Base-by-base conservation (phyloP, 2,888 invertebrate species). In the Acrocera orbiculus region DNA sequence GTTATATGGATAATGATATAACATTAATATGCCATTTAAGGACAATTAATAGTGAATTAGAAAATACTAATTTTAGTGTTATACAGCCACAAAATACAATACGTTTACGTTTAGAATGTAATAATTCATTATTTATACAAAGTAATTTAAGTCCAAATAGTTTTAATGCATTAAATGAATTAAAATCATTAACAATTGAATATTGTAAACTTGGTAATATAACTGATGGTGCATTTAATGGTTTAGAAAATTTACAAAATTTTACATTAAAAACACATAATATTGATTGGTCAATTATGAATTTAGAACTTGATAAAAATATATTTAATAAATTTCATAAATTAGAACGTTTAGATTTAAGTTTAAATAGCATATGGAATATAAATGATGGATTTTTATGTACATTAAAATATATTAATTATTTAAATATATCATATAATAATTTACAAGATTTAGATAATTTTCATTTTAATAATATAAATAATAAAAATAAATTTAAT, bases 321-420 rank as follows among this genome's bases (percentile, higher is more conserved):
- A 80, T 80, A 50, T 85, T 86, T 58, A 75, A 40, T 71, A 69
- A 75, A 46, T 76, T 82, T 44, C 67, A 76, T 34, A 80, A 83
- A 56, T 65, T 87, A 46, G 85, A 86, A 59, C 71, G 77, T 45
- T 65, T 87, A 46, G 87, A 89, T 56, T 64, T 89, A 44, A 85
- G 83, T 53, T 73, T 75, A 51, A 86, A 87, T 59, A 86, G 85
- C 58, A 82, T 87, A 51, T 83, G 82, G 81, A 76, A 80, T 34
- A 76, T 87, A 51, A 85, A 86, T 19, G 80, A 81, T 51, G 76
- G 76, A 50, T 68, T 85, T 49, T 83, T 87, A 56, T 87, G 87
- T 51, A 78, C 83, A 3, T 59, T 86, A 42, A 76, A 77, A 33
- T 80, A 78, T 51, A 64, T 87, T 48, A 75, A 81, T 43, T 69